Conservation (phyloP, 1,140 invertebrate species). For the Proales similis region DNA sequence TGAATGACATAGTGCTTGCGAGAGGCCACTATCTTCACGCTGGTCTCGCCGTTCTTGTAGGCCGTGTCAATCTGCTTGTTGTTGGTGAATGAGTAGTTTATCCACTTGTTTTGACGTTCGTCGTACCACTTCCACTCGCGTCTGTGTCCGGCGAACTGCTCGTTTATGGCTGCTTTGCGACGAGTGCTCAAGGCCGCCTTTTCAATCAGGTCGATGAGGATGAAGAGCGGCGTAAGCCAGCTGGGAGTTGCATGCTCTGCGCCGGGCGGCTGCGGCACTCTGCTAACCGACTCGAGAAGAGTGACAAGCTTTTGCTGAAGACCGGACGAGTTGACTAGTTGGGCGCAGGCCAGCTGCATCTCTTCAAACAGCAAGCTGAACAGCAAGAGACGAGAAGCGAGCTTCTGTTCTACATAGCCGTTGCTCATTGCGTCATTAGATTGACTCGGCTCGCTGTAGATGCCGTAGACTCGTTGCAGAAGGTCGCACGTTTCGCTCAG, state of each 20-base stretch:
- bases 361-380: constrained; percentile 57
- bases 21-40: constrained; percentile 9
- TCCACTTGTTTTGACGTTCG: constrained; percentile 71
- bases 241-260: constrained; percentile 57
- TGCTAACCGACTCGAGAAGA: constrained; percentile 50
- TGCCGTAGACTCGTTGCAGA: constrained; percentile 4
- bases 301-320: constrained; percentile 59
- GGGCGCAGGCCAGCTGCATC: constrained; percentile 63
- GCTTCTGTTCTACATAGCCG: constrained; percentile 13
- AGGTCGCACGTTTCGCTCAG: constrained; percentile 10
- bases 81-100: constrained; percentile 64
- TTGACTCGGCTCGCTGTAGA: neutral
- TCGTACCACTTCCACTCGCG: constrained; percentile 80
- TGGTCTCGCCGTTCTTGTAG: constrained; percentile 55
- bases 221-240: constrained; percentile 69
- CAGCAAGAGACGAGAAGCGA: constrained; percentile 22
- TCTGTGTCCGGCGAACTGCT: constrained; percentile 49
- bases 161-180: constrained; percentile 64
- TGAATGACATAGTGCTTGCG: constrained; percentile 70
- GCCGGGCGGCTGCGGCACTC: no score
- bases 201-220: constrained; percentile 72
- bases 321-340: constrained; percentile 51
- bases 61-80: constrained; percentile 76
- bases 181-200: constrained; percentile 67
- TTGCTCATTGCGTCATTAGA: neutral